These are phyloP conservation scores for Equus przewalskii DNA, from an alignment of 2,113 vertebrate genomes.

Conservation along the genomic window DNA sequence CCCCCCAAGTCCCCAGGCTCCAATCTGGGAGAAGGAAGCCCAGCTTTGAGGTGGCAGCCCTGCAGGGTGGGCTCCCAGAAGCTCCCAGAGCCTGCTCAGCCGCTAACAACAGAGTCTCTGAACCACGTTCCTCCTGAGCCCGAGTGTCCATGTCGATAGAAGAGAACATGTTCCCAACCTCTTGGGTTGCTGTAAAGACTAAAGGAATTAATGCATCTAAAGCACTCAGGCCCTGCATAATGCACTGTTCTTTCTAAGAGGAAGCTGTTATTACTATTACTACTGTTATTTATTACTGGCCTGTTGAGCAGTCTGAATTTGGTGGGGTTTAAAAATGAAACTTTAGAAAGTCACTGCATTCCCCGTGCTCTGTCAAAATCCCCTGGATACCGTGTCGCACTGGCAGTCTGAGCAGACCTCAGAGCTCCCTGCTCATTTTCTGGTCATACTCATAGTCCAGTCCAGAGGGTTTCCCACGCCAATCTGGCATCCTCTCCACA, in stretches of 20 bases:
- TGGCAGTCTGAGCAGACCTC: neutral
- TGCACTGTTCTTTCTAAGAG: neutral
- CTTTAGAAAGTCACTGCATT: neutral
- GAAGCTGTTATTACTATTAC: neutral
- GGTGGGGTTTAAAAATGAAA: neutral
- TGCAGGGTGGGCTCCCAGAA: neutral
- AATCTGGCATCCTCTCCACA: neutral
- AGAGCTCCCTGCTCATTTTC: neutral
- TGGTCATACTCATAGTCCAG: neutral
- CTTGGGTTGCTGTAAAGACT: neutral
- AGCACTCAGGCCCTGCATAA: neutral
- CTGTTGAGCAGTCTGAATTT: neutral
- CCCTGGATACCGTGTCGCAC: neutral
- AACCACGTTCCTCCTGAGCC: neutral
- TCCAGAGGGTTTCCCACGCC: neutral
- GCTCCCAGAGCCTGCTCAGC: neutral
- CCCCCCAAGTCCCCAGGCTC: neutral
- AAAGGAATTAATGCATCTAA: neutral
- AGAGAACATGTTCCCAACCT: neutral
- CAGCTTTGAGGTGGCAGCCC: neutral
- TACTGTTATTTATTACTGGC: neutral
- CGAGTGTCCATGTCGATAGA: neutral
- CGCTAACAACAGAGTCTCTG: neutral
- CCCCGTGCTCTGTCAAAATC: neutral
- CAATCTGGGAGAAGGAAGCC: neutral